These are phyloP conservation scores for Danionella cerebrum DNA, from an alignment of 2,113 vertebrate species.

Conservation along the genomic window DNA sequence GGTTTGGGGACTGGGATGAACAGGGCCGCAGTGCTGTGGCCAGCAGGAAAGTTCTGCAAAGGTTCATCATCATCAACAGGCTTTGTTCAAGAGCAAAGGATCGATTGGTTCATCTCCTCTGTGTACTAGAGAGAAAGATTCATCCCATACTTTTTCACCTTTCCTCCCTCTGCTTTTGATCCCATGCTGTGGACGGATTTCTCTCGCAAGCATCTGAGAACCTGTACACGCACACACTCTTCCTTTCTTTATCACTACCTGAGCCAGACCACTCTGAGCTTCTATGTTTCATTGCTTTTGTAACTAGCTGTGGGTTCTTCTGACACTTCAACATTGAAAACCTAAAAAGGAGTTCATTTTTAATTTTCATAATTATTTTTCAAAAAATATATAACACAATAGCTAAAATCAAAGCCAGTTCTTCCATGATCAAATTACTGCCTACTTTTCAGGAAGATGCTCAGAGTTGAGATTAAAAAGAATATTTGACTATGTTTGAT, in stretches of 20 bases:
- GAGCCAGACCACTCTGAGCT: background rate
- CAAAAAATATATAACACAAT: too few species aligned
- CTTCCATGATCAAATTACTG: too few species aligned
- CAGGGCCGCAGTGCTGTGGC: slow-evolving; percentile 15
- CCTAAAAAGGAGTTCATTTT: background rate
- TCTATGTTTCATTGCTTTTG: background rate
- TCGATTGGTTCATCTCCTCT: slow-evolving; percentile 24
- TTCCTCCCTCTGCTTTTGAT: slow-evolving; percentile 16
- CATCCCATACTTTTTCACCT: slow-evolving; percentile 19
- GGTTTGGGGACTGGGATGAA: slow-evolving; percentile 20
- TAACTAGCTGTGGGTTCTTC: background rate
- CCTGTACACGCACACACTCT: slow-evolving; percentile 11
- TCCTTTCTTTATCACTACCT: background rate
- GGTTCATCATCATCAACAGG: slow-evolving; percentile 22
- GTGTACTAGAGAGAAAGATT: slow-evolving; percentile 14
- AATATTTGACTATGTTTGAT: too few species aligned
- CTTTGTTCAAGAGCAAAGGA: slow-evolving; percentile 15
- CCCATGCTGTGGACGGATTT: background rate
- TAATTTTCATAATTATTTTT: too few species aligned
- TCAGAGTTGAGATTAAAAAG: too few species aligned
- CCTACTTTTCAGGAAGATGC: too few species aligned
- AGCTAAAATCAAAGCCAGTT: too few species aligned
- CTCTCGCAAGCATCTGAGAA: background rate
- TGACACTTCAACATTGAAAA: slow-evolving; percentile 7
- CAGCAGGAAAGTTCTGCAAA: slow-evolving; percentile 19